phyloP scores from a whole-genome alignment of 2,888 invertebrate genomes.

The Serripes groenlandicus region DNA sequence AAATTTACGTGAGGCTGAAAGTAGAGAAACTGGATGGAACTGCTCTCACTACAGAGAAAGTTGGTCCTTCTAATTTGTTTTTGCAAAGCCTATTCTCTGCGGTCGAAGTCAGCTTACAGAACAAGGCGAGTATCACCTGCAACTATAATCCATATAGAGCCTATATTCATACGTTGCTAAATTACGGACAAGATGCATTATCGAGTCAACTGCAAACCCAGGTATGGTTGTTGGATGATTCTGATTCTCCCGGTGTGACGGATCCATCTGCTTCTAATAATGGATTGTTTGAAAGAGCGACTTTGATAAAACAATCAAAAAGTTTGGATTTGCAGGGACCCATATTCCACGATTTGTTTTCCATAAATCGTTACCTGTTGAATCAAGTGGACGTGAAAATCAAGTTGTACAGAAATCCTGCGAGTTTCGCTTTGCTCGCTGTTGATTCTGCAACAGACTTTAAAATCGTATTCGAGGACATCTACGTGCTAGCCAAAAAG shows the following conservation, averaged over 20 bases:
- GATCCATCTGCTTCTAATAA: constrained; percentile 42
- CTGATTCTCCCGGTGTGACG: constrained; percentile 31
- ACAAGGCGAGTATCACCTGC: constrained; percentile 47
- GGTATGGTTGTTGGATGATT: constrained; percentile 39
- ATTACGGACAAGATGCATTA: constrained; percentile 36
- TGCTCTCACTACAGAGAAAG: constrained; percentile 35
- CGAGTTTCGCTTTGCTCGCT: constrained; percentile 19
- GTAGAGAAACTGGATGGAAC: constrained; percentile 37
- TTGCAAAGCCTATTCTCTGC: constrained; percentile 51
- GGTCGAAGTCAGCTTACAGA: constrained; percentile 55
- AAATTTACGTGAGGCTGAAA: constrained; percentile 31
- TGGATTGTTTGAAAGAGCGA: constrained; percentile 26
- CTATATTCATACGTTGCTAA: constrained; percentile 51
- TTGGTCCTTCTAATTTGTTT: constrained; percentile 58
- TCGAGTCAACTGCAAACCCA: constrained; percentile 44
- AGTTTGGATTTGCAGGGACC: constrained; percentile 51
- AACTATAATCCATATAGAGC: constrained; percentile 56
- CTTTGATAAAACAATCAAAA: constrained; percentile 23
- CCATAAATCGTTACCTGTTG: constrained; percentile 31
- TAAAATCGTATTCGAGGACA: constrained; percentile 34
- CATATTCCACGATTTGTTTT: constrained; percentile 43
- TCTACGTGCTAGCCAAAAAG: constrained; percentile 33
- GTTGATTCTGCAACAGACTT: constrained; percentile 7
- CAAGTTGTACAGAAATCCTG: constrained; percentile 26
- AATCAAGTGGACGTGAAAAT: constrained; percentile 41